These are phyloP conservation scores for Caenorhabditis becei DNA, from an alignment of 2,888 invertebrate genomes.

Conservation along the genomic window DNA sequence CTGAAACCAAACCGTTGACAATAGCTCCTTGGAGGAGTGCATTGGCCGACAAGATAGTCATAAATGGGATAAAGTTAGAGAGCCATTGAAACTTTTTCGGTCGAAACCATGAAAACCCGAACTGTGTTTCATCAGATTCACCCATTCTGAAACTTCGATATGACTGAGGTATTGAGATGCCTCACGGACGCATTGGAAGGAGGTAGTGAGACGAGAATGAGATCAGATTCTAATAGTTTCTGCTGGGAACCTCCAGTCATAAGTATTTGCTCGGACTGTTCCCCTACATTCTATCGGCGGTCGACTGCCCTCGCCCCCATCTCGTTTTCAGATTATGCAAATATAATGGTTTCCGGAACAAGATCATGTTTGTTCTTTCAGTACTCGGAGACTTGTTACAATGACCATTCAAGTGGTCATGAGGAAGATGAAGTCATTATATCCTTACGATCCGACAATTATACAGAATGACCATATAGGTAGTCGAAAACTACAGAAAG, in stretches of 20 bases:
- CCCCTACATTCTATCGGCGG: background rate
- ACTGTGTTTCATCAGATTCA: conserved; percentile 47
- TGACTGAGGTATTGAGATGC: background rate
- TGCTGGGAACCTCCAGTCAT: conserved; percentile 14
- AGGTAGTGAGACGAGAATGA: background rate
- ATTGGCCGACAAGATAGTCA: conserved; percentile 66
- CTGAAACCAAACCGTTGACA: conserved; percentile 73
- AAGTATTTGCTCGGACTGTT: conserved; percentile 4
- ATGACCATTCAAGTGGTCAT: conserved; percentile 27
- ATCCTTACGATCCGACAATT: background rate
- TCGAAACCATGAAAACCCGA: conserved; percentile 51
- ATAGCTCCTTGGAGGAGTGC: conserved; percentile 72
- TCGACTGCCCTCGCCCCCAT: background rate
- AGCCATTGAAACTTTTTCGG: conserved; percentile 59
- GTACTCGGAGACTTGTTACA: conserved; percentile 27
- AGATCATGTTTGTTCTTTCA: conserved; percentile 31
- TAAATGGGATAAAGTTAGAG: conserved; percentile 64
- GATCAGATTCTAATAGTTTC: conserved; percentile 11
- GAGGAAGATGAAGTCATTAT: conserved; percentile 5
- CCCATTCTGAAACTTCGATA: conserved; percentile 40
- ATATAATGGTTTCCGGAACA: conserved; percentile 27
- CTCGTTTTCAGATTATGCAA: conserved; percentile 53
- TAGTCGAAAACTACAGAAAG: conserved; percentile 5
- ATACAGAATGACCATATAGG: conserved; percentile 1
- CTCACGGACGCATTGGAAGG: conserved; percentile 14